phyloP scores from a whole-genome alignment of 2,888 invertebrate genomes.

The Camptogramma bilineatum region DNA sequence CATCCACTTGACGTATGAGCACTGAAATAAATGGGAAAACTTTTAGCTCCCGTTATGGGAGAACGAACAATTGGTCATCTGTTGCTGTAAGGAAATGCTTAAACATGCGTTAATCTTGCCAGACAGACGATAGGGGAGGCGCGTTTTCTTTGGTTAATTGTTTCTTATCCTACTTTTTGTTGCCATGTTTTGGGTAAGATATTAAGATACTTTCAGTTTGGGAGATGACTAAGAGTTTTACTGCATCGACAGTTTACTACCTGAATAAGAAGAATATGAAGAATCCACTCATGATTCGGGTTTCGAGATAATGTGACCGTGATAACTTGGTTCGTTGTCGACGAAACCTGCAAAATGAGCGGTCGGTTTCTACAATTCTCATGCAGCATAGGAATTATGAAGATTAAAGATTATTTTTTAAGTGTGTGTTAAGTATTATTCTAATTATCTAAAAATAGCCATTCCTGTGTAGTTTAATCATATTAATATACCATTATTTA shows the following conservation, averaged over 20 bases:
- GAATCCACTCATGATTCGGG: conserved; percentile 91
- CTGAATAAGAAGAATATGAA: conserved; percentile 46
- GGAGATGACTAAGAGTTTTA: conserved; percentile 44
- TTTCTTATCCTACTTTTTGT: conserved; percentile 48
- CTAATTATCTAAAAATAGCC: too few relatives aligned
- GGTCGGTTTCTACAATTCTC: conserved; percentile 60
- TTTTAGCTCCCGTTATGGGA: conserved; percentile 79
- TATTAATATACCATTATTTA: too few relatives aligned
- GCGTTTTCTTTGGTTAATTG: conserved; percentile 55
- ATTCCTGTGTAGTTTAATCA: too few relatives aligned
- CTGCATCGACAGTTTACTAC: not conserved
- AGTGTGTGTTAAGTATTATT: too few relatives aligned
- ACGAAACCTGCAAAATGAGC: conserved; percentile 97
- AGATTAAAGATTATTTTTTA: not conserved
- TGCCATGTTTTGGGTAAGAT: conserved; percentile 25
- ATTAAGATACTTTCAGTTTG: conserved; percentile 15
- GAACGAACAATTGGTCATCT: conserved; percentile 84
- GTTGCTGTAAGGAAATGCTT: conserved; percentile 69
- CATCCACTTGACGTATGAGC: conserved; percentile 77
- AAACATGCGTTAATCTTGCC: conserved; percentile 72
- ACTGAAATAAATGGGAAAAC: conserved; percentile 85
- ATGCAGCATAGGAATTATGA: conserved; percentile 4
- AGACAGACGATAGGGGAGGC: conserved; percentile 56
- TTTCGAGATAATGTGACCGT: conserved; percentile 94
- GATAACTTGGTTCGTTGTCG: conserved; percentile 94